Conservation (phyloP, 2,888 invertebrate genomes). For the Drosophila testacea region DNA sequence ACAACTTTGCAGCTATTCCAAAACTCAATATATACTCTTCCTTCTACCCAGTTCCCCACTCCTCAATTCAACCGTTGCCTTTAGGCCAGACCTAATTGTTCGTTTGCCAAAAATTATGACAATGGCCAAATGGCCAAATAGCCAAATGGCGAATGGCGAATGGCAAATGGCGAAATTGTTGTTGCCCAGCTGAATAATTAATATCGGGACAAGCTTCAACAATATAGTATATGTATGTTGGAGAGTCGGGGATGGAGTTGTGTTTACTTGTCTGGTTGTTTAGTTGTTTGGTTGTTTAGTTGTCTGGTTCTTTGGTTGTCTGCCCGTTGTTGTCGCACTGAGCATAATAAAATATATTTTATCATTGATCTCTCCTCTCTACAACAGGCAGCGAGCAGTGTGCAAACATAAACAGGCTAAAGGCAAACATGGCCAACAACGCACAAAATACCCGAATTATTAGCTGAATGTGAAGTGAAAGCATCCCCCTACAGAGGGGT, state of each 20-base stretch:
- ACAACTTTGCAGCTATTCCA: slow-evolving; percentile 47
- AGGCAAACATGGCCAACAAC: slow-evolving; percentile 49
- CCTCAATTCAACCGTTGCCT: slow-evolving; percentile 12
- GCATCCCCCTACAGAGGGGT: background rate
- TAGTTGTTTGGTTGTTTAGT: slow-evolving; percentile 22
- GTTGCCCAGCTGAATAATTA: slow-evolving; percentile 54
- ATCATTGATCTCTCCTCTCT: slow-evolving; percentile 62
- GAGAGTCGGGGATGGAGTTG: background rate
- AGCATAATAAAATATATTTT: slow-evolving; percentile 75
- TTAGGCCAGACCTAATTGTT: slow-evolving; percentile 62
- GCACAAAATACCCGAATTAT: slow-evolving; percentile 49
- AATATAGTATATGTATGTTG: slow-evolving; percentile 16
- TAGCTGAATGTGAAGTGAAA: slow-evolving; percentile 9
- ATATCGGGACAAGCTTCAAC: slow-evolving; percentile 43
- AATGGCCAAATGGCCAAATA: slow-evolving; percentile 54
- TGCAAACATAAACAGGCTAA: slow-evolving; percentile 52
- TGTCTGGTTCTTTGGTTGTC: slow-evolving; percentile 25
- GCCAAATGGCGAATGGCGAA: slow-evolving; percentile 8
- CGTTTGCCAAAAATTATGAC: slow-evolving; percentile 66
- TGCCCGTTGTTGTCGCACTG: slow-evolving; percentile 44
- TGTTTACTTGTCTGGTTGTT: slow-evolving; percentile 4
- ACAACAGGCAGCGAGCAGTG: slow-evolving; percentile 34
- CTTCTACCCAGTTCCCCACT: background rate
- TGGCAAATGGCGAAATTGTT: slow-evolving; percentile 10
- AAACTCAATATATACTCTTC: slow-evolving; percentile 21